Conservation (phyloP, 2,888 invertebrate species). For the Zaprionus lineosus region DNA sequence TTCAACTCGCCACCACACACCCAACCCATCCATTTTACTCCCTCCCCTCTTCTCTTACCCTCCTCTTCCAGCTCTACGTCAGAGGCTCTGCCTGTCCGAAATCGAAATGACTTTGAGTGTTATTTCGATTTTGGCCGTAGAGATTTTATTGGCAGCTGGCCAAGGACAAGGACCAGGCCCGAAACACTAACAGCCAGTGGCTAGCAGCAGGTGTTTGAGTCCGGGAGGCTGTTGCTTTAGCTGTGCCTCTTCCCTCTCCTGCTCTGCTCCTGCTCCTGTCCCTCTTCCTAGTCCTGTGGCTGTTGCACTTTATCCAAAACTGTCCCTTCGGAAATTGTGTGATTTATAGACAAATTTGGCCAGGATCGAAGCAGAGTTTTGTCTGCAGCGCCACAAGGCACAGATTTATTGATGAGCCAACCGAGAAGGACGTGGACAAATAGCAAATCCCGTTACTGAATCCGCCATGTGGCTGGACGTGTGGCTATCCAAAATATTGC, state of each 20-base stretch:
- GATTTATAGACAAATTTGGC: constrained; percentile 68
- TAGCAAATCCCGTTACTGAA: constrained; percentile 36
- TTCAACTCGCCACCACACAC: no score
- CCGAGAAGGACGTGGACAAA: constrained; percentile 52
- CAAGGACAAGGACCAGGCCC: constrained; percentile 10
- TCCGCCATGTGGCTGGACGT: constrained; percentile 16
- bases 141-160: constrained; percentile 73
- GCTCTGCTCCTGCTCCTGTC: no score
- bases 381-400: constrained; percentile 56
- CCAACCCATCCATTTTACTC: constrained; percentile 1
- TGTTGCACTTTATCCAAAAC: constrained; percentile 43
- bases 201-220: constrained; percentile 70
- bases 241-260: no score
- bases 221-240: constrained; percentile 3
- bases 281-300: no score
- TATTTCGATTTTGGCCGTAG: constrained; percentile 69
- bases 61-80: constrained; percentile 24
- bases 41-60: background rate
- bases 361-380: constrained; percentile 21
- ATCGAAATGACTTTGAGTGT: constrained; percentile 71
- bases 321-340: constrained; percentile 64
- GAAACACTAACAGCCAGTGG: no score
- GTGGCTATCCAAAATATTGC: constrained; percentile 15
- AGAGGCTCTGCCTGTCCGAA: constrained; percentile 36
- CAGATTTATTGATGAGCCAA: constrained; percentile 75